These are phyloP conservation scores for Oryzias sinensis DNA, from an alignment of 2,797 vertebrate species.

Conservation along the genomic window DNA sequence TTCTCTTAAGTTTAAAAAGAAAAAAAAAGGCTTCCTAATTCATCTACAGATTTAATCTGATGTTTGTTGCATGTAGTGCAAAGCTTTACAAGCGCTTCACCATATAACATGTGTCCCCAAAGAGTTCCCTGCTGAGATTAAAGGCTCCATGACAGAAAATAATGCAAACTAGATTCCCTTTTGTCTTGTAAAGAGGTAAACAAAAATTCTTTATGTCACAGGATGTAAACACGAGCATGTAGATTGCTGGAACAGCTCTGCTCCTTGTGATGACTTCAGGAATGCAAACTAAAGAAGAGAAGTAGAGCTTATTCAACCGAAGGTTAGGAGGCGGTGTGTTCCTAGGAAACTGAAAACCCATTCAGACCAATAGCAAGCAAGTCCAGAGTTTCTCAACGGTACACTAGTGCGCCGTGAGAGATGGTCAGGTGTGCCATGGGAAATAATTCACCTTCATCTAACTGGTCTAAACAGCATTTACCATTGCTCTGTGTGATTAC, in stretches of 20 bases:
- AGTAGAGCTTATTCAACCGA: too few relatives aligned
- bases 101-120: not conserved
- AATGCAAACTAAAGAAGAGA: not conserved
- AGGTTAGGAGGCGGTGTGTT: too few relatives aligned
- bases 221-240: not conserved
- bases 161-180: not conserved
- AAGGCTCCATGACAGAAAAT: slow-evolving; percentile 1
- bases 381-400: too few relatives aligned
- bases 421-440: too few relatives aligned
- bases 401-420: too few relatives aligned
- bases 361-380: too few relatives aligned
- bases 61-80: not conserved
- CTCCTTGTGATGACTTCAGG: not conserved
- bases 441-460: too few relatives aligned
- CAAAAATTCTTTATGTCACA: not conserved
- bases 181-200: not conserved
- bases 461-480: too few relatives aligned
- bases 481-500: too few relatives aligned
- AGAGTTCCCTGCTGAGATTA: slow-evolving; percentile 7
- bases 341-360: too few relatives aligned
- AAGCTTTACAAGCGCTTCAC: not conserved
- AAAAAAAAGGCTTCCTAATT: not conserved
- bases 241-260: not conserved
- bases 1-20: slow-evolving; percentile 2
- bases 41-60: not conserved